Evolutionary conservation across 2,888 invertebrate species (phyloP).

Genomic region (Heliconius hortense): DNA sequence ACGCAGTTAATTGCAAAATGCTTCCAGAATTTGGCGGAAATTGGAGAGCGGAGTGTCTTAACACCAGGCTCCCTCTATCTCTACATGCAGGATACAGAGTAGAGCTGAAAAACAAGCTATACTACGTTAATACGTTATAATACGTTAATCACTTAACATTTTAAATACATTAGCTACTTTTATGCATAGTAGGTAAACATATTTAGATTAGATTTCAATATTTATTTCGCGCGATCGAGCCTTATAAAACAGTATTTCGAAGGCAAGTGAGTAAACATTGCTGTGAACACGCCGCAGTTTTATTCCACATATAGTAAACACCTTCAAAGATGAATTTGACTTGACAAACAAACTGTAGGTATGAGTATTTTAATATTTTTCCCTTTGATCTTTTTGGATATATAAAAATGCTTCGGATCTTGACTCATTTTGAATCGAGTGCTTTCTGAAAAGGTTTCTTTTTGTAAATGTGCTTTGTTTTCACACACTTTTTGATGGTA

Average conservation of each 20-base stretch:
- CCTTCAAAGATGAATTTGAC: conserved; percentile 71
- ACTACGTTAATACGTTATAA: too few relatives aligned
- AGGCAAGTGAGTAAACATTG: conserved; percentile 41
- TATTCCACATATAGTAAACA: conserved; percentile 71
- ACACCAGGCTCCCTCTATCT: too few relatives aligned
- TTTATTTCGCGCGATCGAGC: conserved; percentile 11
- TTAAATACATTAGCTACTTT: not conserved
- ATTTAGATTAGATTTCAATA: not conserved
- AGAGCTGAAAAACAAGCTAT: not conserved
- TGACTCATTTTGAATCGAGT: conserved; percentile 23
- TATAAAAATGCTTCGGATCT: conserved; percentile 31
- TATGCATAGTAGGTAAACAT: not conserved
- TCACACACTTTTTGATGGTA: not conserved
- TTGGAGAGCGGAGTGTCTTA: too few relatives aligned
- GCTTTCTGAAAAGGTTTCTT: conserved; percentile 21
- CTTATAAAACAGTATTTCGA: conserved; percentile 12
- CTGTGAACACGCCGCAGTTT: conserved; percentile 67
- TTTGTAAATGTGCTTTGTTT: conserved; percentile 19
- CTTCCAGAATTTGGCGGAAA: too few relatives aligned
- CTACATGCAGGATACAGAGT: not conserved
- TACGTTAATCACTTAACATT: not conserved
- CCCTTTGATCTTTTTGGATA: conserved; percentile 50
- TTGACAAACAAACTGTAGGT: conserved; percentile 66
- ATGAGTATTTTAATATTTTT: conserved; percentile 59
- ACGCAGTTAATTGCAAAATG: not conserved